Percentiles rank a stretch among this genome's conserved stretches.
Evolutionary conservation across 1,140 invertebrate species (phyloP).

Genomic region (Drosophila grimshawi): DNA sequence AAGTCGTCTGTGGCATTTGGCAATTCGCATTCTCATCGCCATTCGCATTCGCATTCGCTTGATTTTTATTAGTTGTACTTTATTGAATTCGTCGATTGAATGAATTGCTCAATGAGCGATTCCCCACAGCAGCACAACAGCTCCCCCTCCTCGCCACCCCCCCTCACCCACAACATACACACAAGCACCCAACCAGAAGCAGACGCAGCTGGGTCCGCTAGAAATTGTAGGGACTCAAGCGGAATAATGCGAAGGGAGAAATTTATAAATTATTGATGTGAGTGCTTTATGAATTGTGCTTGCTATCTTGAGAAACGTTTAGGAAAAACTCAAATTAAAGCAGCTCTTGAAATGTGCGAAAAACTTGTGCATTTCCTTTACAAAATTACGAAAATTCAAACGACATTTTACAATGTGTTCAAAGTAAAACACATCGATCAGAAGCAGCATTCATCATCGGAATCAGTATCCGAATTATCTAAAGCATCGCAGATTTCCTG

Average conservation of each 20-base stretch:
- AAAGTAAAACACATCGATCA: neutral
- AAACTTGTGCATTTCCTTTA: neutral
- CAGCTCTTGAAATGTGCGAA: too few species aligned
- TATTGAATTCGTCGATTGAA: constrained; percentile 80
- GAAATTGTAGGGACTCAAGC: constrained; percentile 26
- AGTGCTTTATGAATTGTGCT: neutral
- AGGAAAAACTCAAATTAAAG: neutral
- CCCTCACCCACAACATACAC: neutral
- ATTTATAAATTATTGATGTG: constrained; percentile 2
- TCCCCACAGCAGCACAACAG: neutral
- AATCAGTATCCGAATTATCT: constrained; percentile 4
- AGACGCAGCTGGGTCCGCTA: constrained; percentile 7
- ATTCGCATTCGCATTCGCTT: constrained; percentile 49
- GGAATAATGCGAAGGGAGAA: constrained; percentile 2
- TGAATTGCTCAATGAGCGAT: constrained; percentile 77
- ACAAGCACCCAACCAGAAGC: neutral
- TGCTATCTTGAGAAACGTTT: neutral
- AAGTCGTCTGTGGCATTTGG: constrained; percentile 24
- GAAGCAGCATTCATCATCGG: constrained; percentile 2
- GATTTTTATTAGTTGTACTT: constrained; percentile 81
- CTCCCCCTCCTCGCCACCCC: neutral
- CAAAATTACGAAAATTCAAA: neutral
- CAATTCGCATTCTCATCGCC: constrained; percentile 49
- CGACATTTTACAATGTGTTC: neutral
- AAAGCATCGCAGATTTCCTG: constrained; percentile 29